Evolutionary conservation across 1,140 invertebrate genomes (phyloP), one percentile per base, ranked within the genome.

Genomic region (Megathymus violae): DNA sequence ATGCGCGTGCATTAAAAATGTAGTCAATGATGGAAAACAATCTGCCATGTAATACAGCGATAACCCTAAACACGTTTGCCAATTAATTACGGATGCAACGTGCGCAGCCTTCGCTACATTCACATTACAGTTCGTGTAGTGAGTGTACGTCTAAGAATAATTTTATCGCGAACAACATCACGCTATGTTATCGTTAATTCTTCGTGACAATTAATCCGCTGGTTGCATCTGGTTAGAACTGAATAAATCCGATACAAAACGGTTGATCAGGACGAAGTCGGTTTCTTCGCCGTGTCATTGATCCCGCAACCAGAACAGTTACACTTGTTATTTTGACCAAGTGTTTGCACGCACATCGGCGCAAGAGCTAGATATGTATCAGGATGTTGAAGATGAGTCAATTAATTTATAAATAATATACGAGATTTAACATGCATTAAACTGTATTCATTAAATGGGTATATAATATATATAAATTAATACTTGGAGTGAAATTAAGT

Each of bases 121-220:
- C 56, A 59, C 56, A 44, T 38, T 38, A 25, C 27, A 7, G 43
- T 59, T 31, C 56, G 54, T 58, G 41, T 47, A 34, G 43, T 50
- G 44, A 41, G 46, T 50, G 15, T 27, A 41, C 19, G 46, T 71
- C 69, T 71, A 63, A 72, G 43, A 76, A 74, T 71, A 73, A 71
- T 60, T 67, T 78, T 70, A 70, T 70, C 69, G 56, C 51, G 34
- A 17, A 65, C 36, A 69, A 48, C 44, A 50, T 46, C 64, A 70
- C 61, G 74, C 74, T 62, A 67, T 65, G 25, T 69, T 70, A 76
- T 71, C 58, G 64, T 77, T 79, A 80, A 80, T 69, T 58, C 71
- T 16, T 60, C 48, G 64, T 43, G 59, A 74, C 76, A 82, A 82
- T 82, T 82, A 76, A 65, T 69, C 63, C 41, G 44, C 63, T 70